Evolutionary conservation across 2,113 vertebrate genomes (phyloP).

Genomic region (Mugil cephalus): DNA sequence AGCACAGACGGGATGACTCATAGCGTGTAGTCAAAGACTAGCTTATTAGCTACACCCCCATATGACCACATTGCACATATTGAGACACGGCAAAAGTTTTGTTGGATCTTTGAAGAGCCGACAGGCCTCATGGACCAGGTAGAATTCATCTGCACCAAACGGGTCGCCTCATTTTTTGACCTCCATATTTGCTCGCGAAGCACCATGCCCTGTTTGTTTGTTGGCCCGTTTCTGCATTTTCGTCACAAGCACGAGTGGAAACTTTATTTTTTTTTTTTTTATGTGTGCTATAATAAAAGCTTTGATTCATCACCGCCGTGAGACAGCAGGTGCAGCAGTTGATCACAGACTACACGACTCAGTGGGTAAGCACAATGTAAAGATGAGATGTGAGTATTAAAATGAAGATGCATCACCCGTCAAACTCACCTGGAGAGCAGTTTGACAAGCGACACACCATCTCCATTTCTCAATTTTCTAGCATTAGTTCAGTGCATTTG

Average conservation of each 20-base stretch:
- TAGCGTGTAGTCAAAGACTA: conserved; percentile 25
- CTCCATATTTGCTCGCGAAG: conserved; percentile 42
- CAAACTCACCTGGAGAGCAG: not conserved
- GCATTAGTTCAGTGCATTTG: conserved; percentile 7
- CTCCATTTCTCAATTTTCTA: not conserved
- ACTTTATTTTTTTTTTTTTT: too few species aligned
- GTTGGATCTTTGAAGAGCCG: conserved; percentile 32
- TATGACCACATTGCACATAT: conserved; percentile 37
- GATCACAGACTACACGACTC: not conserved
- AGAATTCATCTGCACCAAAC: conserved; percentile 11
- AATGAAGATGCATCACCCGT: not conserved
- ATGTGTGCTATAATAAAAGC: conserved; percentile 10
- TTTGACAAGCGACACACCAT: conserved; percentile 19
- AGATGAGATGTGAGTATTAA: not conserved
- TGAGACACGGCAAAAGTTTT: conserved; percentile 43
- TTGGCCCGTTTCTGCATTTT: conserved; percentile 23
- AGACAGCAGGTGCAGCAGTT: not conserved
- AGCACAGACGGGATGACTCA: conserved; percentile 66
- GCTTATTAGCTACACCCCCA: conserved; percentile 50
- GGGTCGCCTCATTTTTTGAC: conserved; percentile 18
- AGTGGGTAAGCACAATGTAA: not conserved
- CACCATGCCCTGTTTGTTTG: conserved; percentile 16
- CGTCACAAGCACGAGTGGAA: not conserved
- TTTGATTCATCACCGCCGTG: conserved; percentile 4
- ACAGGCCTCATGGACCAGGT: conserved; percentile 34